Percentiles rank a stretch among this genome's conserved stretches.
Evolutionary conservation across 2,113 vertebrate genomes (phyloP).

Genomic region (Anolis sagrei): DNA sequence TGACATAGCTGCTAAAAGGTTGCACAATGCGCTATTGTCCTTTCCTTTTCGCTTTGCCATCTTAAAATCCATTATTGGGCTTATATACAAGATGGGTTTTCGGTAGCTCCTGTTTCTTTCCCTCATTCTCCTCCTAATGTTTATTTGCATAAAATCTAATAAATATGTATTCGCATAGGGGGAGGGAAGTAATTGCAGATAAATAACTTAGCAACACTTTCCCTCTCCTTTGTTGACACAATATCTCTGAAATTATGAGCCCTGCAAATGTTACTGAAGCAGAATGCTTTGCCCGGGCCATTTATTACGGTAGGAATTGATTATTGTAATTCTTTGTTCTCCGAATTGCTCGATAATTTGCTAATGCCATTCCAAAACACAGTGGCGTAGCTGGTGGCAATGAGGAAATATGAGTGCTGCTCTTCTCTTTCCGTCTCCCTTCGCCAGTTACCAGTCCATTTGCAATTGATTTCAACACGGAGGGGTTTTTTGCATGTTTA

Average conservation of each 20-base stretch:
- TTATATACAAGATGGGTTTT: not conserved
- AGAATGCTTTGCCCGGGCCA: constrained; percentile 55
- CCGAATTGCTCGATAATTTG: constrained; percentile 48
- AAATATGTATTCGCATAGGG: constrained; percentile 44
- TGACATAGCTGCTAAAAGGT: not conserved
- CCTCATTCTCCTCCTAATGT: not conserved
- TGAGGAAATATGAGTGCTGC: not conserved
- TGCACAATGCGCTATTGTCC: constrained; percentile 20
- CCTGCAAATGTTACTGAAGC: constrained; percentile 26
- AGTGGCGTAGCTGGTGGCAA: constrained; percentile 22
- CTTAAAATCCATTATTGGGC: constrained; percentile 3
- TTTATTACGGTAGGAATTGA: constrained; percentile 52
- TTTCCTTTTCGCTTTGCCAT: not conserved
- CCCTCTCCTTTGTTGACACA: constrained; percentile 44
- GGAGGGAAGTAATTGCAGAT: constrained; percentile 37
- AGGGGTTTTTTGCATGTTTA: not conserved
- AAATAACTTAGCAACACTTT: constrained; percentile 17
- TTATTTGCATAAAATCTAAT: constrained; percentile 27
- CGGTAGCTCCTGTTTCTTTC: constrained; percentile 23
- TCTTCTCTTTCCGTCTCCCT: not conserved
- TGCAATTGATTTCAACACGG: constrained; percentile 19
- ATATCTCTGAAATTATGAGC: constrained; percentile 57
- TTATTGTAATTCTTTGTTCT: constrained; percentile 51
- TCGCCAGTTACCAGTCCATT: constrained; percentile 25
- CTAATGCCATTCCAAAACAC: constrained; percentile 44